A percentile compares a stretch with the other conserved stretches of the same genome.
Evolutionary conservation across 1,140 invertebrate genomes (phyloP).

Genomic region (Chrysomallon squamiferum): DNA sequence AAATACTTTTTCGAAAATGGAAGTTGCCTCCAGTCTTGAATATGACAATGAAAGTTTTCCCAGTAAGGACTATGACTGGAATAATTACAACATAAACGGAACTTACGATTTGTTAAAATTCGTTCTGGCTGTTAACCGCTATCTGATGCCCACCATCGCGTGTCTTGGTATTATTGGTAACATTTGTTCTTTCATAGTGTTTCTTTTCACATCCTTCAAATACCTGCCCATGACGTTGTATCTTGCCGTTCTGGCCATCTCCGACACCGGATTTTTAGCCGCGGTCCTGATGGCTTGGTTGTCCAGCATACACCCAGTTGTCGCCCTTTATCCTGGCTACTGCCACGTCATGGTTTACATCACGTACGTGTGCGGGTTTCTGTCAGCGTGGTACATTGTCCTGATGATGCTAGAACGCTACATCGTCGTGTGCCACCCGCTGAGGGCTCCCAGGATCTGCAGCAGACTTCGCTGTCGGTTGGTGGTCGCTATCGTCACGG

Average conservation of each 20-base stretch:
- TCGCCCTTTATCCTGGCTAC: conserved; percentile 43
- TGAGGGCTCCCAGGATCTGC: conserved; percentile 50
- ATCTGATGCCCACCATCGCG: conserved; percentile 68
- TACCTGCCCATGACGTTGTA: conserved; percentile 70
- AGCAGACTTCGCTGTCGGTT: conserved; percentile 39
- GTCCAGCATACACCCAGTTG: conserved; percentile 64
- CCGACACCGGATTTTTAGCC: conserved; percentile 68
- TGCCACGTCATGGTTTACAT: conserved; percentile 56
- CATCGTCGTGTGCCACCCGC: conserved; percentile 58
- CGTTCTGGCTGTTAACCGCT: conserved; percentile 63
- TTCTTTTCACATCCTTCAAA: conserved; percentile 68
- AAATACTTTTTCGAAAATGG: no score
- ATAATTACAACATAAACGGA: neutral
- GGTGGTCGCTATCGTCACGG: conserved; percentile 21
- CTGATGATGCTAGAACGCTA: conserved; percentile 62
- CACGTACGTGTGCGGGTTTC: conserved; percentile 55
- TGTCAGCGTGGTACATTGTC: conserved; percentile 62
- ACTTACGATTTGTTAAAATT: neutral
- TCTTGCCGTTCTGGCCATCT: conserved; percentile 67
- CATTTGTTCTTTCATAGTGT: conserved; percentile 67
- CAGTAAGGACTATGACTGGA: no score
- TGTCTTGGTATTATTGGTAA: conserved; percentile 68
- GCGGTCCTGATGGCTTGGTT: conserved; percentile 67
- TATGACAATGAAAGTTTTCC: no score
- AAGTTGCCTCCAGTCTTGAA: no score